Evolutionary conservation across 2,888 invertebrate species (phyloP).

Genomic region (Apamea sordens): DNA sequence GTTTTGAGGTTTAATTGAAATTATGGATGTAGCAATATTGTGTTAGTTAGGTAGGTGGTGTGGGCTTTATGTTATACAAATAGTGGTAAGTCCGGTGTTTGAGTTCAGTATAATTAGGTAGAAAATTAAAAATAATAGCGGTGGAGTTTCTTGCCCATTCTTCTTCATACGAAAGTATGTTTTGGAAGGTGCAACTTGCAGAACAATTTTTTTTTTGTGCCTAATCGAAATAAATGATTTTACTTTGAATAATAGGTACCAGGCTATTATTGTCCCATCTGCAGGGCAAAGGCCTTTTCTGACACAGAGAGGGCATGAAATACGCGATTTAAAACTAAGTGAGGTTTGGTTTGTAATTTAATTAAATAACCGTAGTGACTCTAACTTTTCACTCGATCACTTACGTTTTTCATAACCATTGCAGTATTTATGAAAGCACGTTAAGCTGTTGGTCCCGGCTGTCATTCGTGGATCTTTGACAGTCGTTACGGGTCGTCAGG

Average conservation of each 20-base stretch:
- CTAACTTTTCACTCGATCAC: background rate
- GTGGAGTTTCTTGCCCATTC: background rate
- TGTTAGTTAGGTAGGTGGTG: slow-evolving; percentile 17
- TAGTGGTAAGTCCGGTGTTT: background rate
- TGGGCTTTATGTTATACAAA: slow-evolving; percentile 10
- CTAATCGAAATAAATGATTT: no score
- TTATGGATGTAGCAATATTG: slow-evolving; percentile 37
- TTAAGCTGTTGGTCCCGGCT: no score
- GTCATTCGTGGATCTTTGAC: no score
- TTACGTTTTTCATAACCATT: background rate
- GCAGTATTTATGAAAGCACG: background rate
- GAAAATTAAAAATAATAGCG: background rate
- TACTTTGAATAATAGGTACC: no score
- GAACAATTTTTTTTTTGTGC: no score
- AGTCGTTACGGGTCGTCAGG: no score
- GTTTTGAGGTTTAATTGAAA: slow-evolving; percentile 61
- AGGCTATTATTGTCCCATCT: no score
- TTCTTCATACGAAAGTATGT: background rate
- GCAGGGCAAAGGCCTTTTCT: no score
- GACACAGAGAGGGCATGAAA: no score
- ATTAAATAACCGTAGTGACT: background rate
- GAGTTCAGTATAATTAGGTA: background rate
- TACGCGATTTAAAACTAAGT: background rate
- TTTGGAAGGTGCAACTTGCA: no score
- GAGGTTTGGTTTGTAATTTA: background rate